Base-by-base conservation (phyloP, 2,113 vertebrate genomes). In the Hiodon tergisus region DNA sequence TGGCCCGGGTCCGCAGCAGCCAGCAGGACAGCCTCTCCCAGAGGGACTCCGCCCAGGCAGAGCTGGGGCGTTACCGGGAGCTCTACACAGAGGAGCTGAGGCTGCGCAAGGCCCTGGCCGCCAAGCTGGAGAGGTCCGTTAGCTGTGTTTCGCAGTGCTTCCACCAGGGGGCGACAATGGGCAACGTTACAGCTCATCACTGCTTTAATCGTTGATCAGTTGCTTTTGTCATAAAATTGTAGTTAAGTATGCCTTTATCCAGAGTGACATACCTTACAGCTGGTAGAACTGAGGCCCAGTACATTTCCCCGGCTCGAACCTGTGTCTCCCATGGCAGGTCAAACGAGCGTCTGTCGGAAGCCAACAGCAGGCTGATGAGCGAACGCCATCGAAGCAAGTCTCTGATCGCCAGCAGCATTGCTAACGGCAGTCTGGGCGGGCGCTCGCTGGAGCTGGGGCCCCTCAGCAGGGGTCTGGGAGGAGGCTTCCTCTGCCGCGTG, bases 91-190 rank as follows among this genome's bases (percentile, higher is more conserved):
- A 95, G 69, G 95, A 98, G 86, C 75, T 92, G 3, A 91, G 87
- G 71, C 83, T 81, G 3, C 92, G 93, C 80, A 93, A 90, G 77
- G 84, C 86, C 50, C 79, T 97, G 67, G 74, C 84, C 73, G 88
- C 84, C 77, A 93, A 95, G 87, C 84, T 98, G 54, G 93, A 95
- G 74, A 93, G 92, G 97, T 96, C 84, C 91, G 78, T 4, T 3
- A n/a, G 14, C 47, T 50, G 50, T 68, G 11, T 16, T 17, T 69
- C 8, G 9, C 3, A 8, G 8, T 53, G 8, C 3, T 59, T 59
- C 7, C 14, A 3, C 9, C 58, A 11, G 58, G 3, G 8, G 58
- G 14, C 5, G 58, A 8, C 58, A 59, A 9, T 3, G 14, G 58
- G 9, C 4, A 11, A 14, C 9, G 3, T 9, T 59, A 11, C 7